Conservation (phyloP, 2,113 vertebrate genomes). For the Neoarius graeffei region DNA sequence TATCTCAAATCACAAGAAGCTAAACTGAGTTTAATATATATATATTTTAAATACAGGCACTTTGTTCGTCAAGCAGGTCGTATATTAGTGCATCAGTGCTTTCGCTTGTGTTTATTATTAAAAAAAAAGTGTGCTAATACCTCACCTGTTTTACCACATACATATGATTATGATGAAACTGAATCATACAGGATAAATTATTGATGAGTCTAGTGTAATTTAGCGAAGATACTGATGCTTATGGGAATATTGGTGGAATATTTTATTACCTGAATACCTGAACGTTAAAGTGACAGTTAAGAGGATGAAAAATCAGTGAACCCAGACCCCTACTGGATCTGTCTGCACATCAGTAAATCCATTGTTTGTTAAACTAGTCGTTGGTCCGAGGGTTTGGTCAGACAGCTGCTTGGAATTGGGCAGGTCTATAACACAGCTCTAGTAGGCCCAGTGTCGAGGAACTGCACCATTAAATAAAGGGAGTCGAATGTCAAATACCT, state of each 20-base stretch:
- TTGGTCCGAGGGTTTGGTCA: too few relatives aligned
- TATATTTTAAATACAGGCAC: background rate
- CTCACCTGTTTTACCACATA: background rate
- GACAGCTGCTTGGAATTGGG: too few relatives aligned
- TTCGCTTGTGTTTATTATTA: background rate
- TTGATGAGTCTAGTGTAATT: background rate
- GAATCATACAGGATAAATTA: background rate
- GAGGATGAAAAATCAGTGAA: background rate
- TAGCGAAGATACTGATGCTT: background rate
- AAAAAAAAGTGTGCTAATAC: background rate
- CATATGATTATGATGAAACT: background rate
- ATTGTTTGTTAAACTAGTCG: too few relatives aligned
- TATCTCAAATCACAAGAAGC: background rate
- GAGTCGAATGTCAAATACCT: too few relatives aligned
- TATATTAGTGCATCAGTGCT: background rate
- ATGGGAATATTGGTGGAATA: background rate
- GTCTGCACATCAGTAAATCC: background rate
- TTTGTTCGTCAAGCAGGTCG: background rate
- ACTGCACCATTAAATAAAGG: too few relatives aligned
- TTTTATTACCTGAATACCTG: background rate
- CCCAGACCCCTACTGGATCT: background rate
- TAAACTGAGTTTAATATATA: too few relatives aligned
- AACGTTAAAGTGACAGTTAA: constrained; percentile 12
- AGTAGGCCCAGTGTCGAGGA: too few relatives aligned
- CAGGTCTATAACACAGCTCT: too few relatives aligned